These are phyloP conservation scores for Rhamphomyia laevipes DNA, from an alignment of 2,888 invertebrate genomes.

Conservation along the genomic window DNA sequence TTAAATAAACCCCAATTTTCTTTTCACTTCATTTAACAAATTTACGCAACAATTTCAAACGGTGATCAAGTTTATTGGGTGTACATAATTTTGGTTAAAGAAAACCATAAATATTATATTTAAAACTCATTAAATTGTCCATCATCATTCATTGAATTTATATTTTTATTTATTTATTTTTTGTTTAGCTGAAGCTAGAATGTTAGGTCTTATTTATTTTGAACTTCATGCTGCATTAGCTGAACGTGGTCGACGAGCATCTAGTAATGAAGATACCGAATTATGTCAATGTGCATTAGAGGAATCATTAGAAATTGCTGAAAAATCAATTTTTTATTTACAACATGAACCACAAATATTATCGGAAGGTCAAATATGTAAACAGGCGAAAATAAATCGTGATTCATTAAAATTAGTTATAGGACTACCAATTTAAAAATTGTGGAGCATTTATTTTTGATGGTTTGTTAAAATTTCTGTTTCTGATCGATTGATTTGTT, in stretches of 20 bases:
- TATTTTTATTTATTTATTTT: constrained; percentile 2
- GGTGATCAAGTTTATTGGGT: no score
- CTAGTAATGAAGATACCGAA: constrained; percentile 13
- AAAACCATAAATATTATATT: not conserved
- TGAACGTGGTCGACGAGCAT: constrained; percentile 49
- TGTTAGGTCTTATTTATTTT: constrained; percentile 58
- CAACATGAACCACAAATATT: constrained; percentile 58
- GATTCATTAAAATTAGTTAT: constrained; percentile 33
- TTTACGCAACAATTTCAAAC: no score
- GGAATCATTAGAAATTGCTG: constrained; percentile 30
- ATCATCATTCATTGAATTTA: not conserved
- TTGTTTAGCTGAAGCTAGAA: constrained; percentile 53
- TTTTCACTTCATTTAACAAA: no score
- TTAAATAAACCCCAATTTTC: no score
- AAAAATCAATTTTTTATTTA: constrained; percentile 49
- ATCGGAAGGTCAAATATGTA: constrained; percentile 59
- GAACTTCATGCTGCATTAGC: constrained; percentile 65
- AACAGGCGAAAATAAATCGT: constrained; percentile 51
- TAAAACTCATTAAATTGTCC: no score
- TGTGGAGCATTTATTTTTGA: no score
- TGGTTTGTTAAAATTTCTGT: no score
- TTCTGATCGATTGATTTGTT: no score
- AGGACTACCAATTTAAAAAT: not conserved
- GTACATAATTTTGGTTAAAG: no score
- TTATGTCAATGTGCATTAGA: constrained; percentile 26